These are phyloP conservation scores for Mnemiopsis leidyi DNA, from an alignment of 37 sponge, comb jelly and placozoan genomes.

Conservation along the genomic window DNA sequence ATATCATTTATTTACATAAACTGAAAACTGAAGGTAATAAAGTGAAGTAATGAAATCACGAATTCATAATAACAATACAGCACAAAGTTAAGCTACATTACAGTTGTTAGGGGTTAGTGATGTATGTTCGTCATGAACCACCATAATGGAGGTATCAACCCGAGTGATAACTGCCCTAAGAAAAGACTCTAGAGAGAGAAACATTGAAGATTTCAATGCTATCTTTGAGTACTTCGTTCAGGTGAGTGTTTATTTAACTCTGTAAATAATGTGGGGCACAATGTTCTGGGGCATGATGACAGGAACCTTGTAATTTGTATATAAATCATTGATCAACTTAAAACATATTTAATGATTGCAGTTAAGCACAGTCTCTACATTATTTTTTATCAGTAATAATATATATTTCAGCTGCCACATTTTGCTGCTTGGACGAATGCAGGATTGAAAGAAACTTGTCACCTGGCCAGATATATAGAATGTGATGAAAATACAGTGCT, in stretches of 20 bases:
- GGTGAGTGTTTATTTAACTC: too few relatives aligned
- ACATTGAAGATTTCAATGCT: conserved; percentile 48
- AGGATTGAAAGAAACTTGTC: conserved; percentile 32
- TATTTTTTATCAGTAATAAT: background rate
- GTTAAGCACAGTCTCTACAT: too few relatives aligned
- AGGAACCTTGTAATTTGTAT: too few relatives aligned
- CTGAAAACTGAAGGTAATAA: too few relatives aligned
- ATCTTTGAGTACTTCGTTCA: conserved; percentile 63
- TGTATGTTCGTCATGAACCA: background rate
- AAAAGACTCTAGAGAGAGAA: conserved; percentile 49
- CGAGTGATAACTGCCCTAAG: conserved; percentile 18
- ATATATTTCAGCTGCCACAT: conserved; percentile 1
- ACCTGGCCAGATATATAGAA: conserved; percentile 44
- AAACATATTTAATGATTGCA: too few relatives aligned
- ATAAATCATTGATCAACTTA: too few relatives aligned
- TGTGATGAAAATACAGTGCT: conserved; percentile 54
- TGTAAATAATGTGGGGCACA: too few relatives aligned
- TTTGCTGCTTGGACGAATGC: conserved; percentile 55
- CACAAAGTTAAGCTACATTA: too few relatives aligned
- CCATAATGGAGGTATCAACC: conserved; percentile 12
- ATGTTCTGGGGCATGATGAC: too few relatives aligned
- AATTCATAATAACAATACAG: too few relatives aligned
- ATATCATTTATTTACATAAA: too few relatives aligned
- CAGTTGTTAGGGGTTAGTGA: background rate
- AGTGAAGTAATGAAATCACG: too few relatives aligned